Evolutionary conservation across 2,888 invertebrate genomes (phyloP), one percentile per base, ranked within the genome.

Genomic region (Linnaemya vulpina): DNA sequence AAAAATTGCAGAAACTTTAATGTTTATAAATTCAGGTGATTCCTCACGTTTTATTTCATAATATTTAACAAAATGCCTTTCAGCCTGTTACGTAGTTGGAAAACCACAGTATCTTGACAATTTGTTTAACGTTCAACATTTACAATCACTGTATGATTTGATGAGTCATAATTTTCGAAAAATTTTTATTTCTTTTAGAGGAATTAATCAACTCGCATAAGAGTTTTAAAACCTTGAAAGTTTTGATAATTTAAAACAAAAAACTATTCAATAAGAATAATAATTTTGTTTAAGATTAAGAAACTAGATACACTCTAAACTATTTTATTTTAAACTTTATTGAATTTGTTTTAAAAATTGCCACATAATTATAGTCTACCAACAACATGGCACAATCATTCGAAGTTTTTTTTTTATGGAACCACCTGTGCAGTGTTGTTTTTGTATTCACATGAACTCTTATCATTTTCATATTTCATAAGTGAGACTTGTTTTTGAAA

Each of bases 381-480:
- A 7, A 51, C n/a, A 49, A 25, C 25, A 25, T 55, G 7, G 15
- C 15, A 13, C 15, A 30, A 55, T 55, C 1, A 55, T 15, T 53
- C 53, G 49, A 8, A 46, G n/a, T 7, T 3, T 20, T 20, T 20
- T 20, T 58, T 30, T 3, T 11, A 58, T n/a, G 11, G 20, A 22
- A 20, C n/a, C 58, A 55, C 25, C 22, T 40, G 40, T 40, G 40
- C 30, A 25, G 7, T 43, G 3, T 17, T 49, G 49, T 9, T 49
- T 17, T n/a, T 46, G 13, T 17, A 49, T 49, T n/a, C 20, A 51
- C 51, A 4, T 51, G 10, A 20, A 51, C 20, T 49, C 10, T 74
- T 74, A 74, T 74, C 62, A 10, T 51, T 51, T 51, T 73, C 15
- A 7, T n/a, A n/a, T 71, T 58, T 13, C 30, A 62, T 38, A 13